Evolutionary conservation across 1,140 invertebrate species (phyloP), one percentile per base, ranked within the genome.

Genomic region (Fopius arisanus): DNA sequence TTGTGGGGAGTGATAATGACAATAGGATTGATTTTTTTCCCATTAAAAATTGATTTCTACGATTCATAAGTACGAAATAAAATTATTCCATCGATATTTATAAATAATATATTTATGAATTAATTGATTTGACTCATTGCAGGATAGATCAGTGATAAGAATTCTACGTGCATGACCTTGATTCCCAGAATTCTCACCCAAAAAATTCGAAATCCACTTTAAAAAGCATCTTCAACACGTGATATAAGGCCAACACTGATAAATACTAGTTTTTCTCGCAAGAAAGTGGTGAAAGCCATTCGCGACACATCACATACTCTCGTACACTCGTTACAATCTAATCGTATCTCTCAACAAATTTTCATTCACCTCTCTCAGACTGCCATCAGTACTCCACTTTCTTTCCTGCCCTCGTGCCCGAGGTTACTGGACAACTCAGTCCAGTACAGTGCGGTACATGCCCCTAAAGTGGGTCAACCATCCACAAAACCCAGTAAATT

Each of bases 221-320:
- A 26, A 59, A 59, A 59, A 59, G 23, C 23, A 7, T 26, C 19
- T 26, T 23, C 2, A 59, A 26, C 23, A 26, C 54, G 54, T 26
- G 19, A 7, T 59, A 26, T 59, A 59, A 59, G 54, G 54, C 23
- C 19, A 59, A 26, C 28, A 66, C 29, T 63, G 59, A 28, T 37
- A 48, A 41, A 37, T 68, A 41, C 40, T 9, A 43, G 33, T 48
- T 41, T 43, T 28, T 40, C 66, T 68, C 37, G 5, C 29, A 68
- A 68, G 66, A 68, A 68, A 68, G 66, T 41, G 40, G 66, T 40
- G 66, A 68, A 68, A 68, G 66, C 66, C 33, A 33, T 66, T 14
- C 66, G 21, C 40, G 66, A 41, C 40, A 43, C 63, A 63, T n/a
- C 19, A 19, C 23, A 19, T 40, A 33, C 14, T 33, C 63, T 33